Percentiles rank a stretch among this genome's conserved stretches.
phyloP scores from a whole-genome alignment of 2,888 invertebrate genomes.

The Epinotia nisella region DNA sequence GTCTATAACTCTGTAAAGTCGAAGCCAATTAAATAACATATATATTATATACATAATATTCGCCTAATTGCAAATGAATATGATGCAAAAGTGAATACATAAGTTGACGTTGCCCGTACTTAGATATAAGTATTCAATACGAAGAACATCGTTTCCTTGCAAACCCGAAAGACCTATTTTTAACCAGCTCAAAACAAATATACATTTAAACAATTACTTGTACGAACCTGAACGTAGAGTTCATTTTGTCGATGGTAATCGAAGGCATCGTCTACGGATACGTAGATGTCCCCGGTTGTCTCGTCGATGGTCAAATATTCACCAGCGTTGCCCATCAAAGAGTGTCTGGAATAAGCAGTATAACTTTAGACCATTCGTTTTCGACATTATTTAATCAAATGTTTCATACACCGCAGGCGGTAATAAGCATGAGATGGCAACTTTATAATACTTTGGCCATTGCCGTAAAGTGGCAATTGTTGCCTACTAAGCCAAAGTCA shows the following conservation, averaged over 20 bases:
- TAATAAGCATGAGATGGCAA: background rate
- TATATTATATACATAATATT: too few species aligned
- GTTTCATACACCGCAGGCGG: background rate
- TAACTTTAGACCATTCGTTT: background rate
- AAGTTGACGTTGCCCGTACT: too few species aligned
- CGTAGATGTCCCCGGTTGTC: conserved; percentile 83
- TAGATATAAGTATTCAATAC: too few species aligned
- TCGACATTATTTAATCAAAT: background rate
- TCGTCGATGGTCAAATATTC: conserved; percentile 79
- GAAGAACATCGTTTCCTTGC: background rate
- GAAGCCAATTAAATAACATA: too few species aligned
- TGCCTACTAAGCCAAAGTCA: background rate
- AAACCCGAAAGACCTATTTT: background rate
- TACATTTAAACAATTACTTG: background rate
- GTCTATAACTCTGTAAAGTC: too few species aligned
- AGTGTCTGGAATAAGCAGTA: conserved; percentile 72
- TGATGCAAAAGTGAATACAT: too few species aligned
- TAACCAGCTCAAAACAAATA: background rate
- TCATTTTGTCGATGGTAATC: conserved; percentile 86
- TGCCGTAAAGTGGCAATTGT: background rate
- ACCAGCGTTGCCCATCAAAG: conserved; percentile 79
- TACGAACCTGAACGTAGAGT: conserved; percentile 78
- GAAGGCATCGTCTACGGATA: conserved; percentile 81
- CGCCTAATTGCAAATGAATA: too few species aligned
- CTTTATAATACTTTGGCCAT: background rate